These are phyloP conservation scores for Apocheima hispidaria DNA, from an alignment of 2,888 invertebrate species.

Conservation along the genomic window DNA sequence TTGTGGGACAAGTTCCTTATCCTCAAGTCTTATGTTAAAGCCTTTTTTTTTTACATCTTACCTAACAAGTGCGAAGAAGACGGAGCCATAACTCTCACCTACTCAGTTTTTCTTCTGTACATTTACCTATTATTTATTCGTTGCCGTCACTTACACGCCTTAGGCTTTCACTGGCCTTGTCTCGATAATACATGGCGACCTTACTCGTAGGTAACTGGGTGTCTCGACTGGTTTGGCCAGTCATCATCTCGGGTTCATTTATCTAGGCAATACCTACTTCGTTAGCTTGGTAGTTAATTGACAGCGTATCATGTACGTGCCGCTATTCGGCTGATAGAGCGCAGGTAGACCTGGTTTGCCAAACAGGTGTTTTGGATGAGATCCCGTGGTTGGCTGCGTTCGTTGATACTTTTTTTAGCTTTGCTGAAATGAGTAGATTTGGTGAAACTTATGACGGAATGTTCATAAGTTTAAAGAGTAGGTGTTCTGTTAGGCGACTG, in stretches of 20 bases:
- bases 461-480: too few species aligned
- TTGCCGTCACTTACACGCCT: neutral
- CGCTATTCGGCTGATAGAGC: constrained; percentile 28
- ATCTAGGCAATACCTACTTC: constrained; percentile 37
- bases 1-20: too few species aligned
- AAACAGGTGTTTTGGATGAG: constrained; percentile 34
- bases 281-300: constrained; percentile 37
- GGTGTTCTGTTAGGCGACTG: too few species aligned
- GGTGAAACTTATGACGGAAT: neutral
- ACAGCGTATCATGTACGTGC: constrained; percentile 31
- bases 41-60: too few species aligned
- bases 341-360: constrained; percentile 21
- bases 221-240: constrained; percentile 28
- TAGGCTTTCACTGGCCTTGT: constrained; percentile 26
- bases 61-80: too few species aligned
- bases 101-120: too few species aligned
- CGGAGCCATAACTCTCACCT: too few species aligned
- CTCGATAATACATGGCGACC: constrained; percentile 18
- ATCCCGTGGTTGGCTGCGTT: constrained; percentile 18
- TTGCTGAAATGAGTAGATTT: constrained; percentile 11
- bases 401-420: too few species aligned
- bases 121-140: neutral
- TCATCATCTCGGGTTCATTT: constrained; percentile 21
- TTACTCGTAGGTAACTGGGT: constrained; percentile 23
- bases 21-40: too few species aligned